phyloP scores from a whole-genome alignment of 2,888 invertebrate genomes.

The Lamproptera curius region DNA sequence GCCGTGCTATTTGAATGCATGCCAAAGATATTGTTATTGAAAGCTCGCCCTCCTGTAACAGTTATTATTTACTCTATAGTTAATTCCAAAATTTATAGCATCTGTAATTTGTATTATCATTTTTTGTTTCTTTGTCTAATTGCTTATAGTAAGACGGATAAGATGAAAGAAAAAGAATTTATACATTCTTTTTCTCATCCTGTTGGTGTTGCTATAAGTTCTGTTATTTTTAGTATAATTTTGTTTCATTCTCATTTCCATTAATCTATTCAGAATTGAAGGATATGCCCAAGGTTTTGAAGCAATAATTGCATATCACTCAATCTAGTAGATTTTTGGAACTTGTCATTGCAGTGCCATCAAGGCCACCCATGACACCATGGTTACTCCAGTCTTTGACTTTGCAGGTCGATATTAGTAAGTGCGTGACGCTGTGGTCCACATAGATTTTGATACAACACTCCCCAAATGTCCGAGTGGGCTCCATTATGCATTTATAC shows the following conservation, averaged over 20 bases:
- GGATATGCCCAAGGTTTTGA: neutral
- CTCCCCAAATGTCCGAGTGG: slow-evolving; percentile 54
- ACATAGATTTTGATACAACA: slow-evolving; percentile 61
- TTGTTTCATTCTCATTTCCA: slow-evolving; percentile 6
- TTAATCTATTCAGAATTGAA: slow-evolving; percentile 16
- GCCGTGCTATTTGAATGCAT: slow-evolving; percentile 10
- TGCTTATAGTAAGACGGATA: no score
- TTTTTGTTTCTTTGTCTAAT: no score
- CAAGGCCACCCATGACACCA: slow-evolving; percentile 31
- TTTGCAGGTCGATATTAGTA: slow-evolving; percentile 79
- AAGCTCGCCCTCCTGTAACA: slow-evolving; percentile 7
- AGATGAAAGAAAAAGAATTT: no score
- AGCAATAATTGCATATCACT: neutral
- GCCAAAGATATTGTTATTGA: slow-evolving; percentile 20
- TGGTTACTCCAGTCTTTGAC: slow-evolving; percentile 72
- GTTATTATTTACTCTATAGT: neutral
- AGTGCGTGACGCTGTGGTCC: slow-evolving; percentile 63
- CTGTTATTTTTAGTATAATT: slow-evolving; percentile 1
- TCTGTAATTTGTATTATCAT: no score
- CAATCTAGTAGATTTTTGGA: slow-evolving; percentile 14
- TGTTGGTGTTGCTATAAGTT: neutral
- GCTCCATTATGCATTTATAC: slow-evolving; percentile 59
- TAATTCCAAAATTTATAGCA: neutral
- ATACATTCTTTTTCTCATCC: neutral
- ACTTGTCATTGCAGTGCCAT: slow-evolving; percentile 1